These are phyloP conservation scores for Drosophila koepferae DNA, from an alignment of 2,888 invertebrate genomes.

Conservation along the genomic window DNA sequence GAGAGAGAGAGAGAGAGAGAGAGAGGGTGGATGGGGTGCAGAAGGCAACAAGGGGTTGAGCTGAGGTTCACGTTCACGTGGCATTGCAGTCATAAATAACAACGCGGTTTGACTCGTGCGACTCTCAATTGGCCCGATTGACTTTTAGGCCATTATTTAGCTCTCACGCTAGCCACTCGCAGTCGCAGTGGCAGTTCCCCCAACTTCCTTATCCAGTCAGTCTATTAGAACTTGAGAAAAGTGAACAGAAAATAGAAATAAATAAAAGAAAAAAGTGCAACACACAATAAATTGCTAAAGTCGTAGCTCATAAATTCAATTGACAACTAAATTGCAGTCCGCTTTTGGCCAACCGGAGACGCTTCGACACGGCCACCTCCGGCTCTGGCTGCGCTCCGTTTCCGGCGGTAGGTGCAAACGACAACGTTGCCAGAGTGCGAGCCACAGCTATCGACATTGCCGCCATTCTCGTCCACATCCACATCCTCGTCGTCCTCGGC, in stretches of 20 bases:
- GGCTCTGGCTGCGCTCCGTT: conserved; percentile 83
- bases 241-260: conserved; percentile 1
- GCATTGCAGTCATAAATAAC: conserved; percentile 76
- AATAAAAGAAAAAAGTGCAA: conserved; percentile 26
- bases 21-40: not conserved
- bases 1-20: not conserved
- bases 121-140: conserved; percentile 77
- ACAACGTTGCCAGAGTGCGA: conserved; percentile 26
- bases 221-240: conserved; percentile 53
- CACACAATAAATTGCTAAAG: conserved; percentile 55
- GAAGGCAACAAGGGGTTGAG: conserved; percentile 39
- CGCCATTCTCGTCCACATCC: conserved; percentile 6
- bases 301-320: conserved; percentile 82
- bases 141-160: conserved; percentile 61
- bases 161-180: conserved; percentile 31
- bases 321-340: conserved; percentile 83
- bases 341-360: conserved; percentile 81
- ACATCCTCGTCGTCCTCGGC: conserved; percentile 4
- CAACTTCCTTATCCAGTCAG: not conserved
- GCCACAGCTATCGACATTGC: not conserved
- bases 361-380: conserved; percentile 84
- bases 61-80: conserved; percentile 69
- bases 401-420: conserved; percentile 69
- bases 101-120: conserved; percentile 72
- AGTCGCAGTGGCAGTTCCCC: not conserved